Conservation (phyloP, 1,140 invertebrate genomes). For the Magallana angulata region DNA sequence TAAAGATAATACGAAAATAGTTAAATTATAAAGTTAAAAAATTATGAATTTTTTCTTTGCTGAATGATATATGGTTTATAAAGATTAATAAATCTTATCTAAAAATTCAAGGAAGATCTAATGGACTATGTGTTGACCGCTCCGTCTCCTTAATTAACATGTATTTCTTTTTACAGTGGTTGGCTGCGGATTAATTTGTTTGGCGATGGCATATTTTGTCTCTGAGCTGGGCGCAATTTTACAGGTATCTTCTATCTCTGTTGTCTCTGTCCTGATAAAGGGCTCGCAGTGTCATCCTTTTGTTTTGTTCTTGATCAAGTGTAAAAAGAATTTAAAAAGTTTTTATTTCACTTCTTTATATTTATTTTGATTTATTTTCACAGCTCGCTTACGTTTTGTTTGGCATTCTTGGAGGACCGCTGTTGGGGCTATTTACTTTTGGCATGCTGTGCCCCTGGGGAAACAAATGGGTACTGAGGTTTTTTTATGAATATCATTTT, state of each 20-base stretch:
- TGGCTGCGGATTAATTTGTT: constrained; percentile 27
- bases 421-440: constrained; percentile 77
- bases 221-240: constrained; percentile 55
- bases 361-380: constrained; percentile 9
- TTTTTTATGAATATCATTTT: no score
- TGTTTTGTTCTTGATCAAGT: neutral
- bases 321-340: neutral
- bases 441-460: constrained; percentile 78
- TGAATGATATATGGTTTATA: no score
- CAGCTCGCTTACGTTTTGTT: constrained; percentile 83
- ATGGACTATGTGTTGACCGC: no score
- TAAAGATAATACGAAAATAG: neutral
- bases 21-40: neutral
- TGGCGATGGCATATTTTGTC: constrained; percentile 52
- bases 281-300: no score
- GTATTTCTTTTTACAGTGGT: constrained; percentile 62
- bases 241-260: constrained; percentile 30
- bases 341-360: neutral
- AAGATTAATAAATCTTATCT: no score
- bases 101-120: no score
- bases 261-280: no score
- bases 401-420: constrained; percentile 75
- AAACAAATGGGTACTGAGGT: constrained; percentile 64
- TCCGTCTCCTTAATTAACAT: no score
- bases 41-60: neutral